Conservation (phyloP, 2,113 vertebrate genomes). For the Tachuris rubrigastra region DNA sequence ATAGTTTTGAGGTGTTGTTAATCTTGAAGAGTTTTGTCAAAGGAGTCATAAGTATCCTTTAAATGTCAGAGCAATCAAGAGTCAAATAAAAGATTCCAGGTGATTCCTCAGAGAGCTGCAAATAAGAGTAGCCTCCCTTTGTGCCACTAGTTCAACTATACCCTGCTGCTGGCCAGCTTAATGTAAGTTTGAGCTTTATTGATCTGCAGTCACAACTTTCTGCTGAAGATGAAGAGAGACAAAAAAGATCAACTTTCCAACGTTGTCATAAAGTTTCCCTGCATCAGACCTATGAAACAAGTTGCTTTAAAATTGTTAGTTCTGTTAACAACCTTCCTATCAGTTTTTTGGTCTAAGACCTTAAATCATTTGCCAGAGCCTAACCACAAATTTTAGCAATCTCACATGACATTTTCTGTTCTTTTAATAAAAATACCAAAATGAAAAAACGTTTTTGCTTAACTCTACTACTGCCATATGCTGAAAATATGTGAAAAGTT, state of each 20-base stretch:
- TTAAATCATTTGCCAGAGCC: neutral
- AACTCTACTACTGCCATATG: neutral
- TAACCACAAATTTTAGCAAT: neutral
- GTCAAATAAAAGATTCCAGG: neutral
- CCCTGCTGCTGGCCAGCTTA: neutral
- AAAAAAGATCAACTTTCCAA: neutral
- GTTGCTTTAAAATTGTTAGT: neutral
- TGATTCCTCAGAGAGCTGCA: neutral
- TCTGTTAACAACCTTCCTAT: neutral
- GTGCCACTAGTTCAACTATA: neutral
- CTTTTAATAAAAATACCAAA: neutral
- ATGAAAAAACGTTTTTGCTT: neutral
- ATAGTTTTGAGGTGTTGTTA: neutral
- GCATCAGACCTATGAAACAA: neutral
- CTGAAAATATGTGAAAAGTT: neutral
- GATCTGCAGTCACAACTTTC: neutral
- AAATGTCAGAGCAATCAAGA: neutral
- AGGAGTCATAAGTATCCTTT: constrained; percentile 17
- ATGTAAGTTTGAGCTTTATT: neutral
- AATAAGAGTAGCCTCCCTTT: neutral
- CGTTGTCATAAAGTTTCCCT: neutral
- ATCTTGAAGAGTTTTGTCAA: neutral
- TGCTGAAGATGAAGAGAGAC: neutral
- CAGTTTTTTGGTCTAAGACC: neutral
- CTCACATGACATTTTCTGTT: neutral